Evolutionary conservation across 2,797 vertebrate species (phyloP), one percentile per base, ranked within the genome.

Genomic region (Cossypha niveicapilla): DNA sequence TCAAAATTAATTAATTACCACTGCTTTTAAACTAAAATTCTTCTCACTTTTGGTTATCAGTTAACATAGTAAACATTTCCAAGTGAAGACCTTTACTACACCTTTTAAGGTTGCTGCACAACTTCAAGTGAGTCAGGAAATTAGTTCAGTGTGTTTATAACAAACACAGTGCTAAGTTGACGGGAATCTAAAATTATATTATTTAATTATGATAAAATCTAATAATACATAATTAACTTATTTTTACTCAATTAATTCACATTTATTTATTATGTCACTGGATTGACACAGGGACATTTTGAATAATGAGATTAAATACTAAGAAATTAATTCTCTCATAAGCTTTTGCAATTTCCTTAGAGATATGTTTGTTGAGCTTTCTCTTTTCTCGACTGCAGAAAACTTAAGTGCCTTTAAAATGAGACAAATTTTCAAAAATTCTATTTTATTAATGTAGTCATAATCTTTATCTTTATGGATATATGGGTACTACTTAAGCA

Each of bases 101-200:
- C 25, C 42, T 57, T 91, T 73, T 75, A 67, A 82, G 39, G 11
- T 42, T 73, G 7, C 24, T 76, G 19, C 9, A 56, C 2, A 63
- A 6, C 13, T 85, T 87, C 8, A 21, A 35, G 17, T 18, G 11
- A n/a, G 37, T 74, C 84, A 92, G 53, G 12, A 86, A 96, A 96
- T 96, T 71, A 83, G 42, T 83, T 94, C 39, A 90, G 72, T 68
- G 72, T 90, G 30, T 62, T 87, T 48, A 67, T 93, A 88, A 95
- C 54, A 75, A 90, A 77, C 84, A 74, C 75, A 91, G 23, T 61
- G 78, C 81, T 92, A 91, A 80, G 50, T 21, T 89, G 75, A 80
- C 87, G 80, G 65, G 57, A 91, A 80, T 74, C 18, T 71, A 80
- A 39, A 85, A 76, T 16, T 34, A 22, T 24, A 60, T 68, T 78